These are phyloP conservation scores for Haliclona indistincta DNA, from an alignment of 37 sponge, comb jelly and placozoan species.

Conservation along the genomic window DNA sequence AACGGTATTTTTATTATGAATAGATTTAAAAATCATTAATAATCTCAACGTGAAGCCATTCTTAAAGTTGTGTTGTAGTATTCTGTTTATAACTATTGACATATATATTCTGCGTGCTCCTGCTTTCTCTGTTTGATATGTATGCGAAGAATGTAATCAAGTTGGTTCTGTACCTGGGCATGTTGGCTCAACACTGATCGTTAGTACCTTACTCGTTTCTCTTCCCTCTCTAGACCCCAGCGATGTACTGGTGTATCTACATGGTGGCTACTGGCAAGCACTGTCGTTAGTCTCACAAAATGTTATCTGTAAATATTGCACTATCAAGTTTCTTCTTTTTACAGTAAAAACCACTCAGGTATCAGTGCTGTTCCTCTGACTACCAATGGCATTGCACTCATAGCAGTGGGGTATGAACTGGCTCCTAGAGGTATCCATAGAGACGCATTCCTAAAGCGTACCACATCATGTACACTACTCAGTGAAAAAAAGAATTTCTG, in stretches of 20 bases:
- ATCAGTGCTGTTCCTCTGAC: constrained; percentile 1
- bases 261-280: constrained; percentile 76
- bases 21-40: too few relatives aligned
- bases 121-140: too few relatives aligned
- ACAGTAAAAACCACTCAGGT: constrained; percentile 1
- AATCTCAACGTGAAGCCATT: too few relatives aligned
- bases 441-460: neutral
- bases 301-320: neutral
- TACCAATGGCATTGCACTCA: neutral
- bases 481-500: neutral
- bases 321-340: neutral
- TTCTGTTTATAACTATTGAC: too few relatives aligned
- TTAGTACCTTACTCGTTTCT: too few relatives aligned
- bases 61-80: too few relatives aligned
- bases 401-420: constrained; percentile 45
- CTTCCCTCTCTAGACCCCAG: neutral
- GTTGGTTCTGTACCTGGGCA: too few relatives aligned
- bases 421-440: constrained; percentile 45
- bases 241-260: constrained; percentile 48
- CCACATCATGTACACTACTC: neutral
- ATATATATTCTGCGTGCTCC: too few relatives aligned
- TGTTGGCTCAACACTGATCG: too few relatives aligned
- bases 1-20: too few relatives aligned
- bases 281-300: constrained; percentile 34
- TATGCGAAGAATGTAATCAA: too few relatives aligned